These are phyloP conservation scores for Alviniconcha marisindica DNA, from an alignment of 1,140 invertebrate genomes.

Conservation along the genomic window DNA sequence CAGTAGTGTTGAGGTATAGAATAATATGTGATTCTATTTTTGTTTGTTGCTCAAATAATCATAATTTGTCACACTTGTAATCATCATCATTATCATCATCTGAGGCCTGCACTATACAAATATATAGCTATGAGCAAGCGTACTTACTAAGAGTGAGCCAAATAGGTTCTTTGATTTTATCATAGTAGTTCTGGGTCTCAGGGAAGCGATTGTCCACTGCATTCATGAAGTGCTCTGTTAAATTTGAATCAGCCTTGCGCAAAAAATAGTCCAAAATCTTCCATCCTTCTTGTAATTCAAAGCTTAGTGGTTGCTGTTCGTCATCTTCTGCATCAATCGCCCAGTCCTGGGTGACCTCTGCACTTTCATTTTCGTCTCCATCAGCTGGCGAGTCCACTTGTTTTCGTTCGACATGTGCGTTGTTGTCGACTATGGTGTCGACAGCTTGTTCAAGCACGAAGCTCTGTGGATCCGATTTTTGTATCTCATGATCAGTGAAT, in stretches of 20 bases:
- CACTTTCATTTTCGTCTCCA: slow-evolving; percentile 18
- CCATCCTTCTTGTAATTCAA: slow-evolving; percentile 68
- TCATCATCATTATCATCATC: too few species aligned
- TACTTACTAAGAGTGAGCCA: slow-evolving; percentile 77
- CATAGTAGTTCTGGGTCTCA: slow-evolving; percentile 74
- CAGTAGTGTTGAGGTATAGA: too few species aligned
- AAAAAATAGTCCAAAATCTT: slow-evolving; percentile 74
- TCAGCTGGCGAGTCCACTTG: slow-evolving; percentile 9
- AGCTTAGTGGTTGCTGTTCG: slow-evolving; percentile 44
- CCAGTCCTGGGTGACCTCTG: slow-evolving; percentile 9
- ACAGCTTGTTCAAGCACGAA: not conserved
- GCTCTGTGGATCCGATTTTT: not conserved
- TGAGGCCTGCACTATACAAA: too few species aligned
- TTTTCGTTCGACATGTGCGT: slow-evolving; percentile 29
- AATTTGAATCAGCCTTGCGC: slow-evolving; percentile 63
- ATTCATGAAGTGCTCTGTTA: slow-evolving; percentile 74
- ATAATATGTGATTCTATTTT: too few species aligned
- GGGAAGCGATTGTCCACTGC: slow-evolving; percentile 67
- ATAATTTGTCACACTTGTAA: too few species aligned
- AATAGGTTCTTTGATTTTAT: slow-evolving; percentile 74
- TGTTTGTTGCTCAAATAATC: too few species aligned
- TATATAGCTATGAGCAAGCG: not conserved
- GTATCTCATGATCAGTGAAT: too few species aligned
- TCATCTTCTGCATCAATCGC: slow-evolving; percentile 29
- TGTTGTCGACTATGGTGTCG: not conserved